Evolutionary conservation across 2,888 invertebrate species (phyloP).

Genomic region (Rhopalosiphum nymphaeae): DNA sequence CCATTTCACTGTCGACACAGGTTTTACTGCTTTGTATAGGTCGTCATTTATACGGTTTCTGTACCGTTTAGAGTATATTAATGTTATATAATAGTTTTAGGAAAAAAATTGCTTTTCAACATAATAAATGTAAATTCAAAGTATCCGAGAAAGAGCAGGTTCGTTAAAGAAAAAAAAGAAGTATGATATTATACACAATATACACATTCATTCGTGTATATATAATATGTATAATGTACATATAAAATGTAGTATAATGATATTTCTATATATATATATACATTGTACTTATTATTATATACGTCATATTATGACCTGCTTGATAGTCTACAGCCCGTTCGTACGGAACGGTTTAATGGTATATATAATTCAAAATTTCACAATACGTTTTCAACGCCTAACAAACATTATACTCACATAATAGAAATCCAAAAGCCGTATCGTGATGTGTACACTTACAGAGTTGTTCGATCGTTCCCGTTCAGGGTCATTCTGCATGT

Average conservation of each 20-base stretch:
- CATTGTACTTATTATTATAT: neutral
- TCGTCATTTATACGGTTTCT: neutral
- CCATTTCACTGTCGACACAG: conserved; percentile 28
- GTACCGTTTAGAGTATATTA: conserved; percentile 24
- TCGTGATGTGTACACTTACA: neutral
- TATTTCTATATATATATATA: neutral
- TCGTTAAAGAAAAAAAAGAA: conserved; percentile 3
- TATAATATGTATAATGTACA: neutral
- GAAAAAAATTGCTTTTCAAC: conserved; percentile 21
- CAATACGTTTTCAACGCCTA: neutral
- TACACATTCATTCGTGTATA: neutral
- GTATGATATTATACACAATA: neutral
- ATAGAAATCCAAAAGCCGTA: neutral
- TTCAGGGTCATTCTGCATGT: neutral
- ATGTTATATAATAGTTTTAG: neutral
- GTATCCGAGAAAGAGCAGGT: conserved; percentile 5
- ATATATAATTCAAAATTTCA: neutral
- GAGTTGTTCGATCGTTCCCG: neutral
- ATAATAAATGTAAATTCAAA: conserved; percentile 23
- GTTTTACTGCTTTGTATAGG: conserved; percentile 41
- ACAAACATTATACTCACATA: neutral
- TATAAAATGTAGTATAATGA: neutral
- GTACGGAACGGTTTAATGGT: conserved; percentile 6
- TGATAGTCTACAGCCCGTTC: neutral
- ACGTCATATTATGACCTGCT: neutral